Conservation (phyloP, 2,888 invertebrate species). For the Orthosia incerta region DNA sequence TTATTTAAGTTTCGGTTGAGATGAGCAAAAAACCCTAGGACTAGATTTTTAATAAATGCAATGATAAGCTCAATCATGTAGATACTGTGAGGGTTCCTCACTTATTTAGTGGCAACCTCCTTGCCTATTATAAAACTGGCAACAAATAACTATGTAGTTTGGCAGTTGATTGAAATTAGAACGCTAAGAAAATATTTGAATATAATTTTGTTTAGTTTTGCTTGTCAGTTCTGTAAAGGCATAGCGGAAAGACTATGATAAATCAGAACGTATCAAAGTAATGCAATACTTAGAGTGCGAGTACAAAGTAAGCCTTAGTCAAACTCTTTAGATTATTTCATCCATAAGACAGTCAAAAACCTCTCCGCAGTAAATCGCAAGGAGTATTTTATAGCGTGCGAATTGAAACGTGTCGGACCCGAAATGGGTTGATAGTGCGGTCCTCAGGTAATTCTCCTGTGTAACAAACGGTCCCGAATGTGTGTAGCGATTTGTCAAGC, state of each 20-base stretch:
- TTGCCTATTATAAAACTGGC: too few species aligned
- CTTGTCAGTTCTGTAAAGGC: too few species aligned
- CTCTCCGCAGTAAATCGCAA: conserved; percentile 40
- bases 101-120: too few species aligned
- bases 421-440: conserved; percentile 58
- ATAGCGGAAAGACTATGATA: too few species aligned
- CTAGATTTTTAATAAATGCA: conserved; percentile 21
- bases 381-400: conserved; percentile 57
- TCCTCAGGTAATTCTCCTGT: conserved; percentile 58
- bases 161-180: too few species aligned
- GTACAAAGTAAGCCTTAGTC: conserved; percentile 1
- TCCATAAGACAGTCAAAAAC: conserved; percentile 19
- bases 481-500: conserved; percentile 66
- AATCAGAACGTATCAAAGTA: too few species aligned
- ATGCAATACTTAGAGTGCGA: neutral
- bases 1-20: conserved; percentile 23
- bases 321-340: conserved; percentile 14
- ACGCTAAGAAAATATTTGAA: too few species aligned
- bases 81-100: too few species aligned
- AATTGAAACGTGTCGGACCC: conserved; percentile 59
- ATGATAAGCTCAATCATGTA: conserved; percentile 15
- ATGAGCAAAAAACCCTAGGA: conserved; percentile 19
- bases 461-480: conserved; percentile 63
- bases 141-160: too few species aligned
- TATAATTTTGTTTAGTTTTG: too few species aligned